Evolutionary conservation across 2,888 invertebrate species (phyloP), one percentile per base, ranked within the genome.

Genomic region (Tryphoninae sp.): DNA sequence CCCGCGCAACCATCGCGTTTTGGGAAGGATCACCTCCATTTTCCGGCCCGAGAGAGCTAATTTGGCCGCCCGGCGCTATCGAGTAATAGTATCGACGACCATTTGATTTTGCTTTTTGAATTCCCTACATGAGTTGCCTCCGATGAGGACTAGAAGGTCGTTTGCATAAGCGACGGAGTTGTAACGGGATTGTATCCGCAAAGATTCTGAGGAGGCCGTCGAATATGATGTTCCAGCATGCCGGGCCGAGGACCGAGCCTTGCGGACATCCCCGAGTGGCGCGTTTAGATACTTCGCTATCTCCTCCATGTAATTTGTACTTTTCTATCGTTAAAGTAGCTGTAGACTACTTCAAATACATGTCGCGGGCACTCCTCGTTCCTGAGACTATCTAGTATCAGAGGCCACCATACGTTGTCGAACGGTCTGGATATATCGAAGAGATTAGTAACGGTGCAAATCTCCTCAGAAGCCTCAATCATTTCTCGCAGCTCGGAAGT

Each of bases 381-480:
- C 23, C 23, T 23, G 23, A 23, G 2, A 23, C 23, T 23, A 23
- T 23, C 23, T 23, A 23, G 3, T 23, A 23, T 3, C 23, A 23
- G 23, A 23, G 23, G 23, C 23, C 23, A 23, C 23, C 23, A 64
- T 1, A 84, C 82, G 19, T 84, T 83, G 40, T 85, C 82, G 16
- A 85, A 86, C 0, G 85, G 85, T 0, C 83, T 86, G 1, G 77
- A 65, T 16, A 84, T 85, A 55, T 86, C 86, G 13, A 85, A 84
- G 1, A 75, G 13, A 13, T 85, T 2, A 0, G 45, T 79, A 7
- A 84, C 6, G 0, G 64, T 75, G 45, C 77, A 79, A 6, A 23
- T 64, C n/a, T 58, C 26, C 2, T 59, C 11, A 9, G 75, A 75
- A 2, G 3, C 55, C 1, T 13, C 51, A 0, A 83, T 69, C 16